Percentiles rank a stretch among this genome's conserved stretches.
phyloP scores from a whole-genome alignment of 2,888 invertebrate species.

The Idaea biselata region DNA sequence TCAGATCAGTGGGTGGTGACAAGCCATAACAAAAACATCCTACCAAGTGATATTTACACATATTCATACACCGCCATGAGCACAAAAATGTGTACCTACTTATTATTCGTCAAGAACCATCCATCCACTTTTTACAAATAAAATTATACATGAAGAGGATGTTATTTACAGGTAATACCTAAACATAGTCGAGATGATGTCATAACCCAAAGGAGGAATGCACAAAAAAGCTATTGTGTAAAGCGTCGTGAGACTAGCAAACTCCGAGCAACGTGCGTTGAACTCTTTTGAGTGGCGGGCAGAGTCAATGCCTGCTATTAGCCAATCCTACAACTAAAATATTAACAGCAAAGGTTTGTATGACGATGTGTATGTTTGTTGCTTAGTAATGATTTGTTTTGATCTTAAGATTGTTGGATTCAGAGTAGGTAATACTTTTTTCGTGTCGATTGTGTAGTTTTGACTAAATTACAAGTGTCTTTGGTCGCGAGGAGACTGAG shows the following conservation, averaged over 20 bases:
- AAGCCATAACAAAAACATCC: neutral
- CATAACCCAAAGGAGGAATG: constrained; percentile 71
- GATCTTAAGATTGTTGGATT: no score
- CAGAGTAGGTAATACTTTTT: no score
- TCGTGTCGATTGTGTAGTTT: no score
- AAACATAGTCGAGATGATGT: constrained; percentile 61
- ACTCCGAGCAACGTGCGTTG: constrained; percentile 69
- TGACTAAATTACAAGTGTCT: no score
- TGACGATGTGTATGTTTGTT: neutral
- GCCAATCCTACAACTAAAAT: constrained; percentile 51
- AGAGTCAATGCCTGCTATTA: constrained; percentile 69
- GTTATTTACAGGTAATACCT: constrained; percentile 32
- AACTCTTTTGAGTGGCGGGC: constrained; percentile 69
- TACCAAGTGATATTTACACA: neutral
- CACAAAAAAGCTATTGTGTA: constrained; percentile 78
- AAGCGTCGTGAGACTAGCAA: constrained; percentile 72
- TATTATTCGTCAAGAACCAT: constrained; percentile 7
- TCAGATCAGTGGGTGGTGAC: no score
- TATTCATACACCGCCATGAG: neutral
- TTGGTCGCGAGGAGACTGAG: no score
- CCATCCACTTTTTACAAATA: constrained; percentile 18
- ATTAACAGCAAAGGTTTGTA: neutral
- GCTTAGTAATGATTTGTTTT: neutral
- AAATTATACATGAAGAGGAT: constrained; percentile 23
- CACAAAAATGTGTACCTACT: constrained; percentile 11